phyloP scores from a whole-genome alignment of 2,113 vertebrate species.

The Alligator sinensis region DNA sequence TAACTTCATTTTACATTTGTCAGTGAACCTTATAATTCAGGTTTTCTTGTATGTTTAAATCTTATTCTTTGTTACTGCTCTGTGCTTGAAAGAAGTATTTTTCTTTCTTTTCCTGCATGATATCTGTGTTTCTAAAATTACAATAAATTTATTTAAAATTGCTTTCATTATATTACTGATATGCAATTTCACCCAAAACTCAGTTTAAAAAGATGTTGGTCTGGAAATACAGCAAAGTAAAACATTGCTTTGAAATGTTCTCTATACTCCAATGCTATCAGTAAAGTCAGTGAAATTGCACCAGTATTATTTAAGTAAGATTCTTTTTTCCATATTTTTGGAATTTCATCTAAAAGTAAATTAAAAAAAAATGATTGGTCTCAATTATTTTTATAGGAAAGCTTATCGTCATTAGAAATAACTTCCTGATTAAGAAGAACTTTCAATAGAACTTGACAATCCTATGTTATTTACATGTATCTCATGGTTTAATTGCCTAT shows the following conservation, averaged over 20 bases:
- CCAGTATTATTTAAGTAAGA: background rate
- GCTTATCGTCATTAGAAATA: background rate
- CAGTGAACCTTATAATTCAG: background rate
- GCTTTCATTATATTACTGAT: background rate
- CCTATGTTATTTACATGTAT: background rate
- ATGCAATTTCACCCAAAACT: background rate
- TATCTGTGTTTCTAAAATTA: background rate
- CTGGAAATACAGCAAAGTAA: background rate
- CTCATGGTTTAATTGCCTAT: background rate
- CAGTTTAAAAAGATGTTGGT: background rate
- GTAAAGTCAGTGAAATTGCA: background rate
- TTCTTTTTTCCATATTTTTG: background rate
- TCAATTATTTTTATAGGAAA: background rate
- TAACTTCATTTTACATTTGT: background rate
- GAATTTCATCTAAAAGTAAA: background rate
- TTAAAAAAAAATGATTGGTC: background rate
- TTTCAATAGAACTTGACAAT: background rate
- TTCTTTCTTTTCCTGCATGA: background rate
- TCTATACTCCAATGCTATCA: background rate
- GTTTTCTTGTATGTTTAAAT: background rate
- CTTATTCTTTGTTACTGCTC: background rate
- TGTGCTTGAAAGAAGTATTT: background rate
- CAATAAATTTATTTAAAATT: background rate
- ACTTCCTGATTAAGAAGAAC: background rate
- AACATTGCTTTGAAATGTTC: background rate